A percentile compares a stretch with the other conserved stretches of the same genome.
phyloP scores from a whole-genome alignment of 2,797 vertebrate species.

The Rhynchotus rufescens region DNA sequence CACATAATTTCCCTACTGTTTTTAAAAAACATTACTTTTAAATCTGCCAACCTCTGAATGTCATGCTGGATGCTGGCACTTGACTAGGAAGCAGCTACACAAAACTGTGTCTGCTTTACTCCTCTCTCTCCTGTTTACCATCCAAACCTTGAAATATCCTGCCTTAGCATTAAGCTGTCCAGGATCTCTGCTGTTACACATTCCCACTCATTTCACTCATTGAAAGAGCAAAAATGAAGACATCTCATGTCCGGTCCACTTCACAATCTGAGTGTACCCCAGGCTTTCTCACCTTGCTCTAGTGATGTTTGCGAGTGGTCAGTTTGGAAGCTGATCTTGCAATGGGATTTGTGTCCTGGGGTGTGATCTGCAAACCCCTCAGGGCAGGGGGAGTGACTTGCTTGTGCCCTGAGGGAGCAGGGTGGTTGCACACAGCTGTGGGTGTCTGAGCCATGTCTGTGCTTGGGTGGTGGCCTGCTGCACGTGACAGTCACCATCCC shows the following conservation, averaged over 20 bases:
- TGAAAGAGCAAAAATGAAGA: not conserved
- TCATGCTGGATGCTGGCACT: not conserved
- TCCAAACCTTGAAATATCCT: not conserved
- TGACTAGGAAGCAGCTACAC: not conserved
- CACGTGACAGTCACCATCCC: not conserved
- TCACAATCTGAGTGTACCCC: not conserved
- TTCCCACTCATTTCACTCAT: not conserved
- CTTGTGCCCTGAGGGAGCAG: not conserved
- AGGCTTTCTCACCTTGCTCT: not conserved
- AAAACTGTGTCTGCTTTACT: not conserved
- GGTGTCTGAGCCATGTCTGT: not conserved
- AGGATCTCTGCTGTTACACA: no score
- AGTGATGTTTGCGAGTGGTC: not conserved
- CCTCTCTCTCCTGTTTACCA: not conserved
- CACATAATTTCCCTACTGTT: not conserved
- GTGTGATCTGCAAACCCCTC: not conserved
- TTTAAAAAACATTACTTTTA: not conserved
- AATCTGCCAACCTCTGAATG: not conserved
- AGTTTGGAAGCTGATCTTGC: not conserved
- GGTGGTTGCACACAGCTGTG: not conserved
- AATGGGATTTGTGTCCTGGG: fast-evolving
- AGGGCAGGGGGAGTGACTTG: not conserved
- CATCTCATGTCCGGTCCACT: not conserved
- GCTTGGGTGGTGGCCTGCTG: not conserved
- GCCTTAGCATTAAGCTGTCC: not conserved